phyloP scores from a whole-genome alignment of 1,140 invertebrate species.

The Brachionus rotundiformis region DNA sequence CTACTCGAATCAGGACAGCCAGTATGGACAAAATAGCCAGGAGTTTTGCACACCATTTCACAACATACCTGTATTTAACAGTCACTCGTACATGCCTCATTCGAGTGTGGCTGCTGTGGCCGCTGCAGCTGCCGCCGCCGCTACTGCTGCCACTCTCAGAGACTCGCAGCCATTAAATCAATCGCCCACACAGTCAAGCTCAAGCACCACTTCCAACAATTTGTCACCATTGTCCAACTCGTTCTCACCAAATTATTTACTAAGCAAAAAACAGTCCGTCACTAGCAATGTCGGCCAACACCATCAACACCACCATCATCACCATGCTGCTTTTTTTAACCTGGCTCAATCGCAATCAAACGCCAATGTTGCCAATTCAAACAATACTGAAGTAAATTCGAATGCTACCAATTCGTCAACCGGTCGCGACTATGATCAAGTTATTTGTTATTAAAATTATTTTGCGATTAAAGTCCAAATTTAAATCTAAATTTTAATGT shows the following conservation, averaged over 20 bases:
- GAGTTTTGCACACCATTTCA: slow-evolving; percentile 36
- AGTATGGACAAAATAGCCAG: neutral
- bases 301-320: neutral
- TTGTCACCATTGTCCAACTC: slow-evolving; percentile 6
- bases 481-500: neutral
- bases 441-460: slow-evolving; percentile 39
- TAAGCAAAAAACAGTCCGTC: slow-evolving; percentile 32
- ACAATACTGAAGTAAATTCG: neutral
- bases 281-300: neutral
- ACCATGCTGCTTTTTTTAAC: neutral
- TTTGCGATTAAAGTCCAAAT: slow-evolving; percentile 3
- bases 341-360: neutral
- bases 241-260: slow-evolving; percentile 14
- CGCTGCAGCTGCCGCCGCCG: slow-evolving; percentile 28
- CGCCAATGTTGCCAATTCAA: neutral
- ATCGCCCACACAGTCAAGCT: slow-evolving; percentile 21
- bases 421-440: slow-evolving; percentile 26
- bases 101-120: slow-evolving; percentile 35
- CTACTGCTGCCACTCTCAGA: slow-evolving; percentile 9
- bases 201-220: neutral
- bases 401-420: neutral
- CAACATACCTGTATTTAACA: slow-evolving; percentile 15
- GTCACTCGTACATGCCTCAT: slow-evolving; percentile 2
- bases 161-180: neutral
- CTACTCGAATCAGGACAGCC: neutral